phyloP scores from a whole-genome alignment of 2,797 vertebrate genomes.

The Staurois parvus region DNA sequence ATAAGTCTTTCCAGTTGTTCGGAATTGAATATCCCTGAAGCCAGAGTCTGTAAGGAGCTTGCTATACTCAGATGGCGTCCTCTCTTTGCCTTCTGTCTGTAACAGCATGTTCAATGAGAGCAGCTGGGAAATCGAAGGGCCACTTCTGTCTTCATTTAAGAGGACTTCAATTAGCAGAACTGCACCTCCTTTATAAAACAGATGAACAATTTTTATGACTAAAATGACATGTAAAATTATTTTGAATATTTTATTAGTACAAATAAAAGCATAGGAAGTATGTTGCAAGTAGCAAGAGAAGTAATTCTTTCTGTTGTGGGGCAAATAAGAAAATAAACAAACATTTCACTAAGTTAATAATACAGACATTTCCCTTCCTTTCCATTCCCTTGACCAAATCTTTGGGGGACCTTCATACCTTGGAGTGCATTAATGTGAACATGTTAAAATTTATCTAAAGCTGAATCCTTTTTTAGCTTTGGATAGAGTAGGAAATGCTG shows the following conservation, averaged over 20 bases:
- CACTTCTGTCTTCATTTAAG: conserved; percentile 74
- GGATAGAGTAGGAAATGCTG: no score
- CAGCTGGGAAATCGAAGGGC: conserved; percentile 84
- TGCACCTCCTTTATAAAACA: conserved; percentile 67
- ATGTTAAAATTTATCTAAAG: no score
- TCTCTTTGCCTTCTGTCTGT: conserved; percentile 87
- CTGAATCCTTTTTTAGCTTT: no score
- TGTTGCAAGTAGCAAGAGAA: not conserved
- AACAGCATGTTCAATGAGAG: conserved; percentile 89
- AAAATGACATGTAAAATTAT: not conserved
- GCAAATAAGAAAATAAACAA: no score
- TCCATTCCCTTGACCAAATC: no score
- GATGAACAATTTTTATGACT: not conserved
- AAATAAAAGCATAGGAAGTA: not conserved
- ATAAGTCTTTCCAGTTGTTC: conserved; percentile 82
- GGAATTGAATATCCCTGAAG: conserved; percentile 75
- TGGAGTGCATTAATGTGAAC: no score
- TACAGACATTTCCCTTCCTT: no score
- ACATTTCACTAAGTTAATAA: no score
- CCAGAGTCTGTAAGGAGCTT: conserved; percentile 78
- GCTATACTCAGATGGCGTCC: conserved; percentile 77
- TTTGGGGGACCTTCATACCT: no score
- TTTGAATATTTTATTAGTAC: not conserved
- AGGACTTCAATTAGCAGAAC: conserved; percentile 73
- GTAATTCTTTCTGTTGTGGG: no score